A percentile compares a stretch with the other conserved stretches of the same genome.
Evolutionary conservation across 2,888 invertebrate genomes (phyloP).

Genomic region (Clanis bilineata): DNA sequence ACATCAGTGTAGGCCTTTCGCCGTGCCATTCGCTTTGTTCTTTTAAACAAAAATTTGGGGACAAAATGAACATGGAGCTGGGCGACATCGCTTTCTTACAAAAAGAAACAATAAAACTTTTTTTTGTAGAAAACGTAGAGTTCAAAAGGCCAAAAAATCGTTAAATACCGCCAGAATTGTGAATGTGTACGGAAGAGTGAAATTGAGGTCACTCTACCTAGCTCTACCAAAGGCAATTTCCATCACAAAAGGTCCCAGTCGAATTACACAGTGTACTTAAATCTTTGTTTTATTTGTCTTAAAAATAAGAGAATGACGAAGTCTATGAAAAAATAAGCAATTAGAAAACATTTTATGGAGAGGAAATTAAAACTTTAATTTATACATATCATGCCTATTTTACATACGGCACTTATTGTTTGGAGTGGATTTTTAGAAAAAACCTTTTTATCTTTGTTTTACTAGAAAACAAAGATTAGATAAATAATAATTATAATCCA

Average conservation of each 20-base stretch:
- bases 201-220: slow-evolving; percentile 32
- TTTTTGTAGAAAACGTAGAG: neutral
- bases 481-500: no score
- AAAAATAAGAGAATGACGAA: neutral
- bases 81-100: neutral
- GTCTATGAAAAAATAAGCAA: neutral
- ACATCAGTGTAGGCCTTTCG: no score
- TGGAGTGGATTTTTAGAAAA: no score
- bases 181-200: slow-evolving; percentile 31
- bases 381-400: no score
- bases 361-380: no score
- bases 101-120: neutral
- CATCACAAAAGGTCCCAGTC: neutral
- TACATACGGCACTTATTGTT: no score
- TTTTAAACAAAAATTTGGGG: no score
- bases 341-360: no score
- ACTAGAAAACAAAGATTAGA: no score
- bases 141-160: slow-evolving; percentile 35
- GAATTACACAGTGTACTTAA: neutral
- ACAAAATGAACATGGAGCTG: no score
- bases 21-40: no score
- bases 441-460: no score
- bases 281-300: neutral
- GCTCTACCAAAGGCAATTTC: slow-evolving; percentile 15
- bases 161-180: slow-evolving; percentile 24